Evolutionary conservation across 2,797 vertebrate genomes (phyloP), one percentile per base, ranked within the genome.

Genomic region (Sebastolobus altivelis): DNA sequence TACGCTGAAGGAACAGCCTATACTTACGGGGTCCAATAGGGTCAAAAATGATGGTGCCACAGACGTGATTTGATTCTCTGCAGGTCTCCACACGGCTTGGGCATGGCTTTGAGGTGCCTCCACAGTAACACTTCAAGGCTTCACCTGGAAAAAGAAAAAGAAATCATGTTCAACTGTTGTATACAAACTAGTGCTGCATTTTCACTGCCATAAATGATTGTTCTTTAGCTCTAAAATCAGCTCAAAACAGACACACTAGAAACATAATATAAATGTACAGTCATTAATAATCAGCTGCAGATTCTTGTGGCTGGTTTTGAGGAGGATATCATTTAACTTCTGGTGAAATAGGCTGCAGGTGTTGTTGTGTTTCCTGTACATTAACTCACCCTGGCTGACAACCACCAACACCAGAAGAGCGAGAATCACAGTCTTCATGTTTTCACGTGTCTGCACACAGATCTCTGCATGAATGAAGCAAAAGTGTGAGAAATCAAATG

Each of bases 371-470:
- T 65, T 13, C 7, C n/a, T 29, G 6, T 2, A 20, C 14, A 18
- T 38, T 5, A 10, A 85, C 88, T 86, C 52, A 91, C 88, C 79
- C 8, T 89, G 75, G 38, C 78, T 82, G 77, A 87, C 1, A 7
- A 80, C 68, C 63, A 90, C 6, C 75, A 77, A 8, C 0, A 90
- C 4, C 60, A 88, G 55, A 46, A 87, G 68, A 59, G 66, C 25
- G 10, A 87, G 11, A 62, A 87, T 60, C 9, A 74, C 77, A 67
- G 61, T 18, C 85, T 85, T 91, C 88, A 92, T 92, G 65, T 81
- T 84, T 56, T 76, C 49, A 10, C 0, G 0, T 35, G 3, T 55
- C 13, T 56, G 22, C 52, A 6, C 27, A 75, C 11, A 5, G 37
- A 37, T 49, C 10, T 63, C 5, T 59, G 8, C 9, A 10, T 27